Conservation (phyloP, 2,888 invertebrate species). For the Herminia tarsipennalis region DNA sequence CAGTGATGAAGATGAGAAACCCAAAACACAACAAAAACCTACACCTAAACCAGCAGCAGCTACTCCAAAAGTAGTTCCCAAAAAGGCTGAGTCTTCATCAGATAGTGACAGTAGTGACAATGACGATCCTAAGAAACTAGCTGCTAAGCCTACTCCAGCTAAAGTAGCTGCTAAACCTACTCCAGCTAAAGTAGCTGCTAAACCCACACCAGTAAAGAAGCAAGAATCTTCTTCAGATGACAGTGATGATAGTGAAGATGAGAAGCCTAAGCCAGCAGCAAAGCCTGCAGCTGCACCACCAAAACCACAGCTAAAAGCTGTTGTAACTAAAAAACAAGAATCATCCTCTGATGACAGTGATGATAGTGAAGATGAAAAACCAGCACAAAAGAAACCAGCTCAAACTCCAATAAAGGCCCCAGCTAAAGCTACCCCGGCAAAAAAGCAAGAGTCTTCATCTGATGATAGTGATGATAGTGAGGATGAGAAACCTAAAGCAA, state of each 20-base stretch:
- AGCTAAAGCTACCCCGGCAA: conserved; percentile 46
- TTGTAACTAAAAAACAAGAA: conserved; percentile 41
- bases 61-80: conserved; percentile 13
- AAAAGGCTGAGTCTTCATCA: conserved; percentile 32
- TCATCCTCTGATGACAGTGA: conserved; percentile 38
- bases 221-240: conserved; percentile 61
- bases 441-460: conserved; percentile 66
- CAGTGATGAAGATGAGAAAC: conserved; percentile 49
- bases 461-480: conserved; percentile 69
- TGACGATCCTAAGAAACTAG: conserved; percentile 43
- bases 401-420: conserved; percentile 34
- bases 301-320: conserved; percentile 6
- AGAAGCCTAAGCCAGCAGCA: conserved; percentile 37
- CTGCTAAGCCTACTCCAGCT: conserved; percentile 19
- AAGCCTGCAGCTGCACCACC: conserved; percentile 35
- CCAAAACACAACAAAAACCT: conserved; percentile 33
- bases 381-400: conserved; percentile 24
- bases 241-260: conserved; percentile 52
- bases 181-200: conserved; percentile 35
- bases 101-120: conserved; percentile 47
- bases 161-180: conserved; percentile 32
- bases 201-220: conserved; percentile 40
- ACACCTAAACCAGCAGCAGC: conserved; percentile 11
- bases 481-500: conserved; percentile 61
- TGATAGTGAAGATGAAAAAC: conserved; percentile 54